Conservation (phyloP, 2,888 invertebrate genomes). For the Orthosia gracilis region DNA sequence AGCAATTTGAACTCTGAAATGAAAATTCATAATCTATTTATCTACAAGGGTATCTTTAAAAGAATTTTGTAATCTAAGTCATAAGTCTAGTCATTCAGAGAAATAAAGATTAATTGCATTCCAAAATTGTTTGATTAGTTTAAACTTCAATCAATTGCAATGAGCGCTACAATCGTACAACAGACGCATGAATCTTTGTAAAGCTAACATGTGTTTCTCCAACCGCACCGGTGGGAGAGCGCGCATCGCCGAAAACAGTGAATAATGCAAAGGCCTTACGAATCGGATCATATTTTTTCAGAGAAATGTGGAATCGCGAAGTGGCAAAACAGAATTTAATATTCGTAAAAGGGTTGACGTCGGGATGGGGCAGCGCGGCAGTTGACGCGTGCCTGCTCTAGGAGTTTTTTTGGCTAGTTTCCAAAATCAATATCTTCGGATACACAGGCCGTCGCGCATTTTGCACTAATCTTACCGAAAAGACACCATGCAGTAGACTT, state of each 20-base stretch:
- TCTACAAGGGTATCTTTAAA: constrained; percentile 74
- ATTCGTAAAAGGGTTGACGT: constrained; percentile 91
- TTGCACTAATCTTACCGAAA: constrained; percentile 88
- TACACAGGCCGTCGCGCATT: constrained; percentile 87
- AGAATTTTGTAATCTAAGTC: constrained; percentile 51
- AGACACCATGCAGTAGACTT: constrained; percentile 73
- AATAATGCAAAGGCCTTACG: constrained; percentile 85
- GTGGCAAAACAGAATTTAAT: constrained; percentile 91
- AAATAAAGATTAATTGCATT: constrained; percentile 25
- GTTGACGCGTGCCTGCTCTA: constrained; percentile 90
- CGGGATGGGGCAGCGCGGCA: constrained; percentile 88
- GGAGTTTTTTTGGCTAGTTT: constrained; percentile 90
- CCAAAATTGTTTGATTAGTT: constrained; percentile 34
- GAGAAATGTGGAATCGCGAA: constrained; percentile 88
- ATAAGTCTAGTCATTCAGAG: constrained; percentile 7
- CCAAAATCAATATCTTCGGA: constrained; percentile 91
- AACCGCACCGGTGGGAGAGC: constrained; percentile 62
- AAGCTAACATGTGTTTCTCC: constrained; percentile 58
- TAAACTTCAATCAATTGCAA: constrained; percentile 6
- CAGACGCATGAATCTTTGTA: constrained; percentile 49
- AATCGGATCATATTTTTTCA: constrained; percentile 87
- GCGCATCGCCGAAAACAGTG: constrained; percentile 80
- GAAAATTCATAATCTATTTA: constrained; percentile 85
- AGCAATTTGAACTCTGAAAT: constrained; percentile 83
- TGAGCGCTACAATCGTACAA: constrained; percentile 27